These are phyloP conservation scores for Pachyrhynchus sulphureomaculatus DNA, from an alignment of 1,140 invertebrate genomes.

Conservation along the genomic window DNA sequence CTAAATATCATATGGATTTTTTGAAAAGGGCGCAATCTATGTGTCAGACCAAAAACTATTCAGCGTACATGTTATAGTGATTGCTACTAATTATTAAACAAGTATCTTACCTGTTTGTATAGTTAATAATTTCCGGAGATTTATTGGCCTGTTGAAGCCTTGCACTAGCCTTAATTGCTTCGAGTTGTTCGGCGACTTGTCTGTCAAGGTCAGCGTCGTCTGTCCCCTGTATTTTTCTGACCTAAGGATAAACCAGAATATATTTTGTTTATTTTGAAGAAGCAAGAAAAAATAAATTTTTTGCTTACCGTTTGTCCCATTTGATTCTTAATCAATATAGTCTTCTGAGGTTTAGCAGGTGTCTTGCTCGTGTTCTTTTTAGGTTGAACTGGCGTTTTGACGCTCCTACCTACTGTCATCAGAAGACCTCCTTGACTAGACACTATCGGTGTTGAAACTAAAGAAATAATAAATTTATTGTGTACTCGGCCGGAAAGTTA, in stretches of 20 bases:
- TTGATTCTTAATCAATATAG: constrained; percentile 35
- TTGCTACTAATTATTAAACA: too few species aligned
- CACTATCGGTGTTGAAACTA: background rate
- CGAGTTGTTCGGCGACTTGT: constrained; percentile 48
- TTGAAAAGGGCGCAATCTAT: too few species aligned
- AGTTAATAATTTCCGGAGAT: constrained; percentile 22
- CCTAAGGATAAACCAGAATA: background rate
- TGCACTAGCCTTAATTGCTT: constrained; percentile 45
- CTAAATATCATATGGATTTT: too few species aligned
- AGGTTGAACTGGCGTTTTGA: background rate
- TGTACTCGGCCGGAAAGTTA: too few species aligned
- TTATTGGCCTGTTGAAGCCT: constrained; percentile 26
- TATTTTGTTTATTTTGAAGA: constrained; percentile 5
- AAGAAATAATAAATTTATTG: background rate
- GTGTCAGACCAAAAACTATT: too few species aligned
- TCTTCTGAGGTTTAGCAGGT: constrained; percentile 52
- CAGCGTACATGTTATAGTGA: too few species aligned
- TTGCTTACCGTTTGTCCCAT: constrained; percentile 24
- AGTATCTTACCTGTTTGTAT: constrained; percentile 12
- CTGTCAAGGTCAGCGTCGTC: constrained; percentile 41
- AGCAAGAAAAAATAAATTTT: too few species aligned
- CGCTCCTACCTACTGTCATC: constrained; percentile 13
- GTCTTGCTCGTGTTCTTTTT: background rate
- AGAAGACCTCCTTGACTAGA: constrained; percentile 1
- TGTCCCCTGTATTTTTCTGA: constrained; percentile 29